phyloP scores from a whole-genome alignment of 2,888 invertebrate species.

The Plagiodera versicolora region DNA sequence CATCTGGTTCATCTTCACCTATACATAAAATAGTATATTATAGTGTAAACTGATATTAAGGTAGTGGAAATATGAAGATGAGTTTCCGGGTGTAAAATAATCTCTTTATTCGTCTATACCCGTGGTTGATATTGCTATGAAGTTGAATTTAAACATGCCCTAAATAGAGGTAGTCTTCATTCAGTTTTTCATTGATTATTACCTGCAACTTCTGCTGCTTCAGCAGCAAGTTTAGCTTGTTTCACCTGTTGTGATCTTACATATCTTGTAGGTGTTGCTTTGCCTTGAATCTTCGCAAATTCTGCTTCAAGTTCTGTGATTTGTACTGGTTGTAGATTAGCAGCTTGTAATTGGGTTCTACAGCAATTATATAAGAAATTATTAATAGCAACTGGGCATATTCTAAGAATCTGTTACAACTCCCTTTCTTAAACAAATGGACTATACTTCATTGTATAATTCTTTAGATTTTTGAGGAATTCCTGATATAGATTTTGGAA shows the following conservation, averaged over 20 bases:
- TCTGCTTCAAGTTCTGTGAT: constrained; percentile 86
- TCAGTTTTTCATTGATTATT: neutral
- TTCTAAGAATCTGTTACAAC: too few species aligned
- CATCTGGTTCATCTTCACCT: constrained; percentile 62
- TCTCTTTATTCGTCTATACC: too few species aligned
- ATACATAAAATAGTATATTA: neutral
- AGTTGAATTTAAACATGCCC: too few species aligned
- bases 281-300: constrained; percentile 73
- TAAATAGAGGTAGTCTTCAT: too few species aligned
- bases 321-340: constrained; percentile 85
- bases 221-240: constrained; percentile 60
- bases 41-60: neutral
- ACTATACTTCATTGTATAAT: too few species aligned
- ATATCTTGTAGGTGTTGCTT: constrained; percentile 72
- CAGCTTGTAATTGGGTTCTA: constrained; percentile 72
- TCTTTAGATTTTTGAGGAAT: too few species aligned
- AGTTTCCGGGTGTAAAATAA: too few species aligned
- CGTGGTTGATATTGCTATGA: too few species aligned
- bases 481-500: too few species aligned
- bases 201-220: constrained; percentile 57
- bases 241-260: constrained; percentile 81
- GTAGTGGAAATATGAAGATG: too few species aligned
- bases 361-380: constrained; percentile 14
- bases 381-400: too few species aligned
- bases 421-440: too few species aligned